These are phyloP conservation scores for Ganaspis brasiliensis DNA, from an alignment of 2,888 invertebrate species.

Conservation along the genomic window DNA sequence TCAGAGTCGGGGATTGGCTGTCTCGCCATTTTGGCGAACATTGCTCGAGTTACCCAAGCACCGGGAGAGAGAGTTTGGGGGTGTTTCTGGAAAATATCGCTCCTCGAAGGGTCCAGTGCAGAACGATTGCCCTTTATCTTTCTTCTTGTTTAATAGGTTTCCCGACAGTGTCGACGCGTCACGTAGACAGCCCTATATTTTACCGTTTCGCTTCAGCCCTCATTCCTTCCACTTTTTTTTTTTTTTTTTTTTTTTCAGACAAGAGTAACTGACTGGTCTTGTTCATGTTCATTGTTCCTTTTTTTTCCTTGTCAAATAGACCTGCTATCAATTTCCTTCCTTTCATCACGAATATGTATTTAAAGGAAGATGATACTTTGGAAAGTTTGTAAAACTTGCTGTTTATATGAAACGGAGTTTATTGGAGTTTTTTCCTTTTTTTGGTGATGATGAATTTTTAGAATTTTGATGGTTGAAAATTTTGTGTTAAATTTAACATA, in stretches of 20 bases:
- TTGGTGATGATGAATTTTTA: too few relatives aligned
- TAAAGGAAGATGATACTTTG: background rate
- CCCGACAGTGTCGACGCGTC: constrained; percentile 38
- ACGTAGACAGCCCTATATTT: constrained; percentile 33
- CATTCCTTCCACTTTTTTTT: constrained; percentile 1
- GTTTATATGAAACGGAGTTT: too few relatives aligned
- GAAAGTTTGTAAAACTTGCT: background rate
- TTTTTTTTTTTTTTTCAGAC: background rate
- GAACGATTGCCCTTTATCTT: constrained; percentile 43
- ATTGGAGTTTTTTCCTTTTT: too few relatives aligned
- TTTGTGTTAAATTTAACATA: too few relatives aligned
- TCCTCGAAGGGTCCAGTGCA: constrained; percentile 34
- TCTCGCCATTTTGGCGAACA: constrained; percentile 78
- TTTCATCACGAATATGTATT: constrained; percentile 4
- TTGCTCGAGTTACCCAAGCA: constrained; percentile 3
- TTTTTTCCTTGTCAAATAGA: constrained; percentile 27
- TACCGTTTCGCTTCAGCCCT: constrained; percentile 17
- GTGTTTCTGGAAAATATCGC: constrained; percentile 33
- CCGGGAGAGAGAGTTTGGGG: constrained; percentile 27
- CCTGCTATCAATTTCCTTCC: constrained; percentile 22
- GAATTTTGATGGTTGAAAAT: too few relatives aligned
- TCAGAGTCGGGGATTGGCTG: constrained; percentile 66
- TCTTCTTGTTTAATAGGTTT: constrained; percentile 42
- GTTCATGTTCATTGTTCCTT: background rate
- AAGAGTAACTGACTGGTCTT: constrained; percentile 38